Evolutionary conservation across 2,888 invertebrate species (phyloP), one percentile per base, ranked within the genome.

Genomic region (Agonopterix arenella): DNA sequence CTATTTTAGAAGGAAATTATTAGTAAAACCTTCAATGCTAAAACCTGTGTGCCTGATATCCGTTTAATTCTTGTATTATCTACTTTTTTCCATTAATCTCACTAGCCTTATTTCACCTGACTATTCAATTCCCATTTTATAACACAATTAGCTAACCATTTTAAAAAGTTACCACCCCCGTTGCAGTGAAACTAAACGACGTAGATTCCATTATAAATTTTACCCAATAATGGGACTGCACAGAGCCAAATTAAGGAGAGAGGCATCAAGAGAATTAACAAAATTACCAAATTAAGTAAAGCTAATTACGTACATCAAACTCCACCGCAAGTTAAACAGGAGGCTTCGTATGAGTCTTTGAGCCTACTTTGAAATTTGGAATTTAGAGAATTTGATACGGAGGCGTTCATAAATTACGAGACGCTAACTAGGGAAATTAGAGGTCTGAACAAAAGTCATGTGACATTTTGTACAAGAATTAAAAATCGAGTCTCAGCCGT

Each of bases 221-320:
- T 57, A 55, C 52, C 65, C 61, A 68, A 70, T 68, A 73, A 76
- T 76, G 64, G 10, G 69, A 62, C 61, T 70, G 67, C 64, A 60
- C 56, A 61, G 65, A 59, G 65, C 64, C 61, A 60, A 70, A 71
- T 71, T 72, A 68, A 65, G 59, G 57, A 56, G 64, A 74, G 70
- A 68, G 60, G 66, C 67, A 66, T 60, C 57, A 54, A 49, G 57
- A 53, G 58, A 61, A 65, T 79, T 77, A 78, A 73, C 68, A 57
- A 66, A 78, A 79, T 81, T 76, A 73, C 68, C 61, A 53, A 76
- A 75, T 74, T 73, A 73, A 68, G 66, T 60, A 65, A 78, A 80
- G 73, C 72, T 82, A 83, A 83, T 83, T 82, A 79, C 72, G 60
- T 69, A 76, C 74, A 76, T 80, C 73, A 79, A 79, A 80, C 76